Percentiles rank a stretch among this genome's conserved stretches.
Evolutionary conservation across 2,888 invertebrate species (phyloP).

Genomic region (Gerris lacustris): DNA sequence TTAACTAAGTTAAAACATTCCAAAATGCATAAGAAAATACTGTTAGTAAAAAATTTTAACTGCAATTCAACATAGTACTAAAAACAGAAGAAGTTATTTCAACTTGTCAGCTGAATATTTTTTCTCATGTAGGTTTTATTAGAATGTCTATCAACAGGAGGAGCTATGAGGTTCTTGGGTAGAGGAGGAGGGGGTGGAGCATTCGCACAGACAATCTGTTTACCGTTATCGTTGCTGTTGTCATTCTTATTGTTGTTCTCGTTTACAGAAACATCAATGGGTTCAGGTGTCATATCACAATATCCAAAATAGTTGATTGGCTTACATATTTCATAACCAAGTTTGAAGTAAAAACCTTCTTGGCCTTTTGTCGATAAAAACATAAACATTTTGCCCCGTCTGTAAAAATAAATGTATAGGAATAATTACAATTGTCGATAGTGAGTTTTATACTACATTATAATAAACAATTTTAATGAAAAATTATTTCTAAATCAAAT

Average conservation of each 20-base stretch:
- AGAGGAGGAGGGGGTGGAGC: conserved; percentile 37
- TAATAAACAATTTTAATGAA: no score
- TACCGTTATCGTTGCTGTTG: conserved; percentile 6
- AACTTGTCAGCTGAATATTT: background rate
- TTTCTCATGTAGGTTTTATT: conserved; percentile 37
- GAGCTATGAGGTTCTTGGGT: conserved; percentile 35
- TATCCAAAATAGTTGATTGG: conserved; percentile 27
- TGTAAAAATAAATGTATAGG: conserved; percentile 23
- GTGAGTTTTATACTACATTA: no score
- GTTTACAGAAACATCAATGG: conserved; percentile 13
- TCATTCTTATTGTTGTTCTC: background rate
- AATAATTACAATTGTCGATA: no score
- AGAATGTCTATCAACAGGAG: conserved; percentile 30
- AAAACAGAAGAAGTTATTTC: no score
- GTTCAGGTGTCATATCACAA: conserved; percentile 18
- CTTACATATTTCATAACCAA: conserved; percentile 33
- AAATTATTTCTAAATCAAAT: no score
- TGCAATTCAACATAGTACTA: background rate
- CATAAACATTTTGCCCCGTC: conserved; percentile 31
- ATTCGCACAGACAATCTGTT: conserved; percentile 9
- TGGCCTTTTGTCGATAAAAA: conserved; percentile 35
- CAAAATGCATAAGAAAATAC: background rate
- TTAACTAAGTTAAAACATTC: background rate
- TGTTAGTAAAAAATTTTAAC: background rate
- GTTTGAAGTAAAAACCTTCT: conserved; percentile 34